These are phyloP conservation scores for Villa cingulata DNA, from an alignment of 2,888 invertebrate genomes.

Conservation along the genomic window DNA sequence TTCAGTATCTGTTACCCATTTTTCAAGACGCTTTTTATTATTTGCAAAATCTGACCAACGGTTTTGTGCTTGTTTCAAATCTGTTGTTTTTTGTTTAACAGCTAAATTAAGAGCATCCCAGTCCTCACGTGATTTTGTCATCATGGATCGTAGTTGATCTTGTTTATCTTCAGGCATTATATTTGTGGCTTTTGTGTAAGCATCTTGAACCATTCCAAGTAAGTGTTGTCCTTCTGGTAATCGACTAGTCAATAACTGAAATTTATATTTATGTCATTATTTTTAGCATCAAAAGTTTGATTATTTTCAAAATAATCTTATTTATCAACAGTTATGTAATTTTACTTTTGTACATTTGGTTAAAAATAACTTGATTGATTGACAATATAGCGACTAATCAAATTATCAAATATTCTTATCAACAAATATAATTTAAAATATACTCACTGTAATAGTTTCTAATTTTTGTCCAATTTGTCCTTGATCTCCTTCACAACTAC, in stretches of 20 bases:
- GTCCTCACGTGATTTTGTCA: constrained; percentile 62
- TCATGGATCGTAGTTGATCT: constrained; percentile 59
- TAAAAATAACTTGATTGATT: too few species aligned
- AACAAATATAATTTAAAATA: background rate
- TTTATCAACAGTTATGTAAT: too few species aligned
- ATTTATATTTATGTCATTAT: background rate
- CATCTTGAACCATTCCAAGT: constrained; percentile 67
- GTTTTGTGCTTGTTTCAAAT: constrained; percentile 65
- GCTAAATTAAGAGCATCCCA: constrained; percentile 85
- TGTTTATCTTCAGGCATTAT: constrained; percentile 70
- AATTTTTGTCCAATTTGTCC: constrained; percentile 64
- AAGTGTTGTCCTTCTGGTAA: constrained; percentile 77
- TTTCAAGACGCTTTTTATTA: constrained; percentile 56
- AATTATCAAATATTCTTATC: too few species aligned
- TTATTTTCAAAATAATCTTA: too few species aligned
- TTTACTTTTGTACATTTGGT: too few species aligned
- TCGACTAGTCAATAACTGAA: constrained; percentile 39
- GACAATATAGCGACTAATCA: too few species aligned
- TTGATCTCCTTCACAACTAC: constrained; percentile 67
- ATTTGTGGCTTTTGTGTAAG: constrained; percentile 71
- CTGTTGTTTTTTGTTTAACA: constrained; percentile 72
- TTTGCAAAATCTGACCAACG: constrained; percentile 83
- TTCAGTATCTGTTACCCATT: constrained; percentile 68
- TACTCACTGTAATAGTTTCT: constrained; percentile 57
- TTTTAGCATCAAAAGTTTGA: too few species aligned